phyloP scores from a whole-genome alignment of 2,113 vertebrate species.

The Diadophis punctatus region DNA sequence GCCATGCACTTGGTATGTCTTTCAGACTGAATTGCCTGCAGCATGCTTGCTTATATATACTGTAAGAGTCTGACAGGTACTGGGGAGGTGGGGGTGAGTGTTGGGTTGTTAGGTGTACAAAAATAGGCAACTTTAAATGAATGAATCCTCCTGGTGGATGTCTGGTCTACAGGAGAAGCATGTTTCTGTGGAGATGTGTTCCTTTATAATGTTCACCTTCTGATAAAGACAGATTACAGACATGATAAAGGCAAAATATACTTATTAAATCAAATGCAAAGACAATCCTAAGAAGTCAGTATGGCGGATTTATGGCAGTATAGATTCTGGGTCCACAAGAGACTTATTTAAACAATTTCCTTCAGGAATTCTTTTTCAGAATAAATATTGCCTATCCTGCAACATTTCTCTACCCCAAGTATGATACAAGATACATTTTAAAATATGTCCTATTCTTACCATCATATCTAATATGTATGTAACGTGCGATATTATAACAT shows the following conservation, averaged over 20 bases:
- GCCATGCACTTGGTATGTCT: constrained; percentile 37
- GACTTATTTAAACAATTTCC: not conserved
- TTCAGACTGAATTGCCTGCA: constrained; percentile 44
- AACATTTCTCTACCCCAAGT: not conserved
- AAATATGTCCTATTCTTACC: too few species aligned
- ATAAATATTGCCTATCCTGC: not conserved
- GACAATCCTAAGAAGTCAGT: not conserved
- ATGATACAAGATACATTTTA: not conserved
- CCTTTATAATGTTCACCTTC: constrained; percentile 23
- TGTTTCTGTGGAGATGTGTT: not conserved
- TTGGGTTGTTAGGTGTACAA: not conserved
- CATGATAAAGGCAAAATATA: constrained; percentile 7
- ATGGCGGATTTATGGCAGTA: not conserved
- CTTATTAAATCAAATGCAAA: not conserved
- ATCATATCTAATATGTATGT: not conserved
- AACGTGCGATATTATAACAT: not conserved
- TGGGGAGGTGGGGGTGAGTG: not conserved
- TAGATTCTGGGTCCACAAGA: not conserved
- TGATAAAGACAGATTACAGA: constrained; percentile 21
- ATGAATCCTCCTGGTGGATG: constrained; percentile 28
- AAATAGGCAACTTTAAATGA: constrained; percentile 19
- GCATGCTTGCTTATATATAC: constrained; percentile 26
- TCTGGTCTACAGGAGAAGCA: constrained; percentile 13
- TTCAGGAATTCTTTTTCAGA: not conserved
- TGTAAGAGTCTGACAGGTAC: constrained; percentile 17